Conservation (phyloP, 2,113 vertebrate genomes). For the Archocentrus centrarchus region DNA sequence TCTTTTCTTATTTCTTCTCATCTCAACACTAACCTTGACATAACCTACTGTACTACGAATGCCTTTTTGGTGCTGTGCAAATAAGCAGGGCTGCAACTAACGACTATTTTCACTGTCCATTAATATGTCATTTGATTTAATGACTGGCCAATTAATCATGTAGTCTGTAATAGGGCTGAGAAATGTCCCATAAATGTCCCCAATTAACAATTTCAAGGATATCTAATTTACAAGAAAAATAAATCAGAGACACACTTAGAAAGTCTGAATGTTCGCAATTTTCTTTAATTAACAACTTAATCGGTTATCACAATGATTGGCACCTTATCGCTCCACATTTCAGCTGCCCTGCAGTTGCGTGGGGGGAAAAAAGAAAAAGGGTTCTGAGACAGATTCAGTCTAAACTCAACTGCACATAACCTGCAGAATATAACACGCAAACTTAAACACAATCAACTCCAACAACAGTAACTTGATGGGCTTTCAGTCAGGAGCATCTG, state of each 20-base stretch:
- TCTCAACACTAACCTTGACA: background rate
- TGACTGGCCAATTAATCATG: background rate
- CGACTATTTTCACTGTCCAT: background rate
- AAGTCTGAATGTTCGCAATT: background rate
- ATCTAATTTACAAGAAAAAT: conserved; percentile 1
- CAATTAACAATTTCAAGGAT: background rate
- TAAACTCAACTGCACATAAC: background rate
- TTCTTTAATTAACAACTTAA: background rate
- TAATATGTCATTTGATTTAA: background rate
- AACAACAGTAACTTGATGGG: background rate
- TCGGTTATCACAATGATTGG: background rate
- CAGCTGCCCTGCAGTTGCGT: background rate
- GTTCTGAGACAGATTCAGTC: background rate
- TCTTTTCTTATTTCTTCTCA: background rate
- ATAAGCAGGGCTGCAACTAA: background rate
- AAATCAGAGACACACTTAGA: background rate
- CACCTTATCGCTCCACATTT: background rate
- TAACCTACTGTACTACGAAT: background rate
- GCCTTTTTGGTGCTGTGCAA: background rate
- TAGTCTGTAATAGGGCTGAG: background rate
- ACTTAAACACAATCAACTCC: background rate
- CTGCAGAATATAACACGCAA: background rate
- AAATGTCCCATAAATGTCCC: background rate
- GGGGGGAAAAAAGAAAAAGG: background rate
- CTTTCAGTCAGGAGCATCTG: conserved; percentile 20